A percentile compares a stretch with the other conserved stretches of the same genome.
phyloP scores from a whole-genome alignment of 2,888 invertebrate species.

The Tenthredo livida region DNA sequence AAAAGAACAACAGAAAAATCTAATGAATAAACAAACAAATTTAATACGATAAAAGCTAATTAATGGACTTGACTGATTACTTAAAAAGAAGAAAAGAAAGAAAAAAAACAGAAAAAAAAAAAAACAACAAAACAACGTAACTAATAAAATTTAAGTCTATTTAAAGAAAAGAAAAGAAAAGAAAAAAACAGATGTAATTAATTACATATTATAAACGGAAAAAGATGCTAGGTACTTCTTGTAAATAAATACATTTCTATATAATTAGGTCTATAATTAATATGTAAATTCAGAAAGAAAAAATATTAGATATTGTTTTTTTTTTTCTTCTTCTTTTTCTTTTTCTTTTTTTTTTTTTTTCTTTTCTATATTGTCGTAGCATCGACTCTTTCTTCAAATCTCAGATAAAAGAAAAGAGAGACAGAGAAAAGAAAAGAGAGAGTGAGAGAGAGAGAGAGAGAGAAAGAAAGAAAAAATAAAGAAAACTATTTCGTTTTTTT shows the following conservation, averaged over 20 bases:
- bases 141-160: constrained; percentile 60
- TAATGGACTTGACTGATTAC: constrained; percentile 72
- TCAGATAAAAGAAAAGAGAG: not conserved
- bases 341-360: constrained; percentile 54
- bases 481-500: not conserved
- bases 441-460: not conserved
- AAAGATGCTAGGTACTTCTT: constrained; percentile 64
- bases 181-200: constrained; percentile 59
- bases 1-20: constrained; percentile 60
- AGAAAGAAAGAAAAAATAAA: not conserved
- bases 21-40: constrained; percentile 60
- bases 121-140: constrained; percentile 60
- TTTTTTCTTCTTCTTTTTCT: constrained; percentile 58
- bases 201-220: constrained; percentile 56
- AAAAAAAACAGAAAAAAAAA: constrained; percentile 55
- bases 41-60: constrained; percentile 62
- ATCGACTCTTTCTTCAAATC: constrained; percentile 16
- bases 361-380: constrained; percentile 49
- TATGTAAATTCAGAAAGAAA: constrained; percentile 54
- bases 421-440: not conserved
- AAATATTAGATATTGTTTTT: constrained; percentile 50
- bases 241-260: constrained; percentile 63
- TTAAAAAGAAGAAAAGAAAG: constrained; percentile 61
- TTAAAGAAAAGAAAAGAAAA: constrained; percentile 59
- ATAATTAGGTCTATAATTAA: constrained; percentile 63